Evolutionary conservation across 2,113 vertebrate species (phyloP).

Genomic region (Cercocebus atys): DNA sequence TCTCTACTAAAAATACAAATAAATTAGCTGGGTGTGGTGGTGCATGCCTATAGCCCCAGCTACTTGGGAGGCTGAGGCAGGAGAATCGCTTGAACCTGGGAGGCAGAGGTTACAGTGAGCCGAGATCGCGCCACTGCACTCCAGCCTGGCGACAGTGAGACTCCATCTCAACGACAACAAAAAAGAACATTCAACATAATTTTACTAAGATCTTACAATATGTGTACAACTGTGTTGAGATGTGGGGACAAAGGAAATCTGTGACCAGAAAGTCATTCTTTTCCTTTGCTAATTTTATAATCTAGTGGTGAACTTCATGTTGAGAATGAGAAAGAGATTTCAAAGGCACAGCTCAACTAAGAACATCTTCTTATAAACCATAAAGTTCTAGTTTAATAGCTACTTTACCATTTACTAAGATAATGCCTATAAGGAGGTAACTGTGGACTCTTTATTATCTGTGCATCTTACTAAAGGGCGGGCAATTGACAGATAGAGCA

Average conservation of each 20-base stretch:
- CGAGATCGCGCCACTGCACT: too few species aligned
- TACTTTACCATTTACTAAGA: not conserved
- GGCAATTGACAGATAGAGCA: not conserved
- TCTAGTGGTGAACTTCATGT: not conserved
- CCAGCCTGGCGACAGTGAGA: too few species aligned
- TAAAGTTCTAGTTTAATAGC: not conserved
- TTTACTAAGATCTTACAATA: not conserved
- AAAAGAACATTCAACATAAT: not conserved
- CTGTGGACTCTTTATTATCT: not conserved
- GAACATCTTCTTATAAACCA: not conserved
- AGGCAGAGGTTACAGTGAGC: too few species aligned
- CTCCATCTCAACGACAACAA: too few species aligned
- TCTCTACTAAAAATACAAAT: too few species aligned
- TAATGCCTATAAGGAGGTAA: not conserved
- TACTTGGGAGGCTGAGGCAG: too few species aligned
- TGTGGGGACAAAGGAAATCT: not conserved
- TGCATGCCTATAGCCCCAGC: too few species aligned
- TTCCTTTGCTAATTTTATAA: conserved; percentile 26
- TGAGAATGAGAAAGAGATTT: not conserved
- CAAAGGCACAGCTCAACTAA: not conserved
- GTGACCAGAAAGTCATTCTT: not conserved
- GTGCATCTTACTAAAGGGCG: not conserved
- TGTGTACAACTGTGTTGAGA: not conserved
- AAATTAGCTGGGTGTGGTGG: too few species aligned
- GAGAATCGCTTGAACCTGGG: too few species aligned